Evolutionary conservation across 2,888 invertebrate species (phyloP).

Genomic region (Drosophila neonasuta): DNA sequence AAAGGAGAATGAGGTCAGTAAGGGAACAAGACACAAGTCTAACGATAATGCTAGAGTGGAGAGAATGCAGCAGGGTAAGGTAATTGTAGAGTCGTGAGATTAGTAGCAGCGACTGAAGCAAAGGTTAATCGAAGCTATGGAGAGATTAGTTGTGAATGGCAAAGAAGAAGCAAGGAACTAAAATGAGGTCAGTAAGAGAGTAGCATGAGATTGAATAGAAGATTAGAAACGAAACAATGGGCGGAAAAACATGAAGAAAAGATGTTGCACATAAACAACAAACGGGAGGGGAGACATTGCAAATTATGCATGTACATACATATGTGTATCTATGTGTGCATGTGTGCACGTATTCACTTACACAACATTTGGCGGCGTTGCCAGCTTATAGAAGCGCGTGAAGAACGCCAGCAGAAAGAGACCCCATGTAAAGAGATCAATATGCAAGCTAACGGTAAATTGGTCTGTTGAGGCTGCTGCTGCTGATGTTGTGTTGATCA

Average conservation of each 20-base stretch:
- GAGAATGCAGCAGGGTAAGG: not conserved
- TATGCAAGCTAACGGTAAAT: constrained; percentile 85
- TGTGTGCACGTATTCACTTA: constrained; percentile 84
- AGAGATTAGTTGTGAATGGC: not conserved
- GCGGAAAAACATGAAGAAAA: constrained; percentile 8
- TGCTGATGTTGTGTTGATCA: constrained; percentile 9
- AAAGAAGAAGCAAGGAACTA: not conserved
- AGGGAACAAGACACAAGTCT: not conserved
- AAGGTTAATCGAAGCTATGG: constrained; percentile 3
- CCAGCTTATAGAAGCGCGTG: constrained; percentile 92
- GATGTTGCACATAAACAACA: constrained; percentile 6
- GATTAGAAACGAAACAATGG: constrained; percentile 21
- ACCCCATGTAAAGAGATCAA: constrained; percentile 89
- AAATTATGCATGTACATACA: constrained; percentile 4
- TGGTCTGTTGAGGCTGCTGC: constrained; percentile 12
- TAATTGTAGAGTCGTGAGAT: not conserved
- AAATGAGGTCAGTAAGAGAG: constrained; percentile 1
- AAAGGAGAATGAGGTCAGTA: not conserved
- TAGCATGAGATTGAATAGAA: not conserved
- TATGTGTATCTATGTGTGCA: not conserved
- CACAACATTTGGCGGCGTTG: constrained; percentile 94
- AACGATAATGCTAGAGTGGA: not conserved
- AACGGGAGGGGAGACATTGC: constrained; percentile 3
- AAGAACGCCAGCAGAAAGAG: constrained; percentile 88
- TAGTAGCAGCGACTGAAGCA: not conserved